Evolutionary conservation across 2,888 invertebrate genomes (phyloP), one percentile per base, ranked within the genome.

Genomic region (Calliopum simillimum): DNA sequence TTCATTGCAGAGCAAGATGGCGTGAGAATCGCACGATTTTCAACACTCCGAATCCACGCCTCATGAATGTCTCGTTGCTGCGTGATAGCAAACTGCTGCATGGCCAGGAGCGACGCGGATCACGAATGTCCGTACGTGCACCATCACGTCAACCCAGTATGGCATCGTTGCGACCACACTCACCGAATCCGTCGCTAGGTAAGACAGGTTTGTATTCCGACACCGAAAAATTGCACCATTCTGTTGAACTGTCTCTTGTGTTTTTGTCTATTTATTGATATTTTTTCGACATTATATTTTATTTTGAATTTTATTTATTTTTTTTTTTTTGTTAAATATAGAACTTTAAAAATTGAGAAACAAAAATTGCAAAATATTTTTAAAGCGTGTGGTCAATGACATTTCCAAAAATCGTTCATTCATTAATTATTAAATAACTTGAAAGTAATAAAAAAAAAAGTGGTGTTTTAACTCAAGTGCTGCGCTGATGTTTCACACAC

Each of bases 1-100:
- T 33, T 33, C 8, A 23, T 88, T 89, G 70, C 89, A 96, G 96
- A 85, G 96, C 96, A 43, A 90, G 96, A 82, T 96, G 96, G 94
- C 91, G 93, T 78, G 96, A 96, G 81, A 96, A 95, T 85, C 90
- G 96, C 33, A 95, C 96, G 46, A 96, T 97, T 81, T 96, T 97
- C 89, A 96, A 96, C 87, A 96, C 96, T 64, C 96, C 96, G 41
- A 96, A 96, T 86, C 96, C 97, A 71, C 91, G 97, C 71, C 88
- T 97, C 86, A 96, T 96, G 96, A 96, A 96, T 86, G 95, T 94
- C 25, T 95, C 95, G 3, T 86, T 95, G 77, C 87, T 95, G 79
- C 89, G 93, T 80, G 94, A 95, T 80, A 94, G 92, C 78, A 95
- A 95, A 82, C 87, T 94, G 67, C 87, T 93, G 75, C 94, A 94